Conservation (phyloP, 2,888 invertebrate genomes). For the Ophion obscuratus region DNA sequence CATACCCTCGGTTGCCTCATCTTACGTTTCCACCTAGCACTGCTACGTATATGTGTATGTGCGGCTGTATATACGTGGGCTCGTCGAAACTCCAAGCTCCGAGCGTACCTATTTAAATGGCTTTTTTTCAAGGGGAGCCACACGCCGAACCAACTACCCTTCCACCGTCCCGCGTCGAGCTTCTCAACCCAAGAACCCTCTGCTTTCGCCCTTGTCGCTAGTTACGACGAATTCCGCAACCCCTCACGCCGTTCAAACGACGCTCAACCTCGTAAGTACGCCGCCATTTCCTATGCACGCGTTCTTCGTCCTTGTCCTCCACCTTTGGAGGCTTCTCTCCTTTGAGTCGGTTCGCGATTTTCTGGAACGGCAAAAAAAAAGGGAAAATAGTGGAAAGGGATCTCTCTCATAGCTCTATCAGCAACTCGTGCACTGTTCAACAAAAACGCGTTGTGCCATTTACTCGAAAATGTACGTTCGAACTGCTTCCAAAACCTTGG, state of each 20-base stretch:
- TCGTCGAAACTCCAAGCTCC: slow-evolving; percentile 76
- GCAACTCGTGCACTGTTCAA: background rate
- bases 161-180: slow-evolving; percentile 66
- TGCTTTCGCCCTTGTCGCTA: slow-evolving; percentile 68
- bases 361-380: slow-evolving; percentile 10
- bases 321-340: slow-evolving; percentile 33
- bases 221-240: slow-evolving; percentile 80
- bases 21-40: slow-evolving; percentile 35
- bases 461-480: background rate
- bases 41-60: slow-evolving; percentile 19
- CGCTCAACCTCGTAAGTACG: slow-evolving; percentile 70
- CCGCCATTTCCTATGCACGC: slow-evolving; percentile 75
- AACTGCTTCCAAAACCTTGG: background rate
- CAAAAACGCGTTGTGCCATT: background rate
- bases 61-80: slow-evolving; percentile 31
- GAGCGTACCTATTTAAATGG: slow-evolving; percentile 82
- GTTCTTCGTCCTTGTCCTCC: slow-evolving; percentile 36
- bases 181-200: slow-evolving; percentile 32
- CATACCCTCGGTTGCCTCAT: slow-evolving; percentile 15
- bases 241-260: slow-evolving; percentile 72
- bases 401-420: slow-evolving; percentile 5
- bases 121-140: slow-evolving; percentile 81
- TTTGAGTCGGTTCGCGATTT: slow-evolving; percentile 26
- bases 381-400: background rate
- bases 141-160: slow-evolving; percentile 73